These are phyloP conservation scores for Ptyas mucosa DNA, from an alignment of 2,113 vertebrate genomes.

Conservation along the genomic window DNA sequence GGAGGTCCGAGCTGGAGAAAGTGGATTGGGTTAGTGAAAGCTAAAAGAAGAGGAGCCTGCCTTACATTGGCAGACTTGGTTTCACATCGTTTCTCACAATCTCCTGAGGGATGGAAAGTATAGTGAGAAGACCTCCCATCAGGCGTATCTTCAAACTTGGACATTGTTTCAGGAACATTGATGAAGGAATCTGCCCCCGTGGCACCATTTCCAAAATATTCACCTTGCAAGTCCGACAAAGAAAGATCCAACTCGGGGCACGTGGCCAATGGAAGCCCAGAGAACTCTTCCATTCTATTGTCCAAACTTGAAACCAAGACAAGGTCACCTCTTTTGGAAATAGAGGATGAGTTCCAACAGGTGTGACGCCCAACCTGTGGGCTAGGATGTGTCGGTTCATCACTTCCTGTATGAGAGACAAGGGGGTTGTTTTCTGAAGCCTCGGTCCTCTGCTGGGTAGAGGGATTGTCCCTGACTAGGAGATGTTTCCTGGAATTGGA, in stretches of 20 bases:
- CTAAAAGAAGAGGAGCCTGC: constrained; percentile 46
- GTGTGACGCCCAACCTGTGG: not conserved
- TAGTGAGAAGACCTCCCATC: constrained; percentile 40
- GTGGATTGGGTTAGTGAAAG: constrained; percentile 69
- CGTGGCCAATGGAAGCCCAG: constrained; percentile 38
- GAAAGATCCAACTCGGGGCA: constrained; percentile 43
- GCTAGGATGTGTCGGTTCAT: not conserved
- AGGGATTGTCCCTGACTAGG: not conserved
- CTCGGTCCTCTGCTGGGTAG: not conserved
- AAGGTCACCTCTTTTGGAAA: constrained; percentile 14
- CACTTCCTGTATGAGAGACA: not conserved
- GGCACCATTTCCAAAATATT: constrained; percentile 15
- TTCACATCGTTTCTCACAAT: constrained; percentile 21
- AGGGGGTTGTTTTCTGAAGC: not conserved
- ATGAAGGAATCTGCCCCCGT: constrained; percentile 6
- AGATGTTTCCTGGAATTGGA: constrained; percentile 11
- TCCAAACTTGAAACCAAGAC: not conserved
- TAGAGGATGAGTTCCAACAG: constrained; percentile 6
- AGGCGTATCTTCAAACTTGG: not conserved
- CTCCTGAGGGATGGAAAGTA: constrained; percentile 55
- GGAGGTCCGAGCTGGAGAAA: constrained; percentile 56
- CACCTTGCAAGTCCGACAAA: constrained; percentile 30
- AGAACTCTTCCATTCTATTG: constrained; percentile 45
- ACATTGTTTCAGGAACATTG: not conserved
- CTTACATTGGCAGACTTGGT: constrained; percentile 17